Percentiles rank a stretch among this genome's conserved stretches.
Evolutionary conservation across 2,888 invertebrate species (phyloP).

Genomic region (Idaea biselata): DNA sequence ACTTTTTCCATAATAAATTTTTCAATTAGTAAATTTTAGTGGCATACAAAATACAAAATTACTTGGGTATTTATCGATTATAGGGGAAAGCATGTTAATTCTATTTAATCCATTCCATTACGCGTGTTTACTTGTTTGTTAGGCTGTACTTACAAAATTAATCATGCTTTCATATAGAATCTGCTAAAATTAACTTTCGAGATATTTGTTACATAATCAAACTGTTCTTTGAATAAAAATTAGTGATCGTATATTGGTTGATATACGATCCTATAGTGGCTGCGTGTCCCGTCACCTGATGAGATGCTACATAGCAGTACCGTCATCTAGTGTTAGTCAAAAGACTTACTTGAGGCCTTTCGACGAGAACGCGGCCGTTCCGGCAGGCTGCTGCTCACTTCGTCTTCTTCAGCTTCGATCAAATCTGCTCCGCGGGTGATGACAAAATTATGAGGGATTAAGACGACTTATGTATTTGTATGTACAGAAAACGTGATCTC

Average conservation of each 20-base stretch:
- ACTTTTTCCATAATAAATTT: neutral
- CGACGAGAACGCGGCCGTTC: conserved; percentile 70
- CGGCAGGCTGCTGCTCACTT: conserved; percentile 70
- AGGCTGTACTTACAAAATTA: neutral
- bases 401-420: conserved; percentile 81
- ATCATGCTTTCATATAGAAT: neutral
- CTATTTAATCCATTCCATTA: neutral
- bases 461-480: conserved; percentile 43
- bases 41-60: neutral
- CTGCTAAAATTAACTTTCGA: neutral
- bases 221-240: conserved; percentile 9
- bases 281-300: conserved; percentile 24
- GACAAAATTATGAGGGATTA: conserved; percentile 39
- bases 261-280: conserved; percentile 13
- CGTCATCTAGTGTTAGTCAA: conserved; percentile 24
- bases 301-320: conserved; percentile 16
- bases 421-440: conserved; percentile 70
- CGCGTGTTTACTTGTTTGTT: neutral
- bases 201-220: neutral
- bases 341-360: conserved; percentile 81
- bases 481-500: conserved; percentile 28
- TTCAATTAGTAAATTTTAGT: neutral
- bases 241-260: conserved; percentile 10
- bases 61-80: conserved; percentile 19
- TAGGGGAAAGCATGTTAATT: conserved; percentile 13